Evolutionary conservation across 2,113 vertebrate genomes (phyloP).

Genomic region (Tylochromis polylepis): DNA sequence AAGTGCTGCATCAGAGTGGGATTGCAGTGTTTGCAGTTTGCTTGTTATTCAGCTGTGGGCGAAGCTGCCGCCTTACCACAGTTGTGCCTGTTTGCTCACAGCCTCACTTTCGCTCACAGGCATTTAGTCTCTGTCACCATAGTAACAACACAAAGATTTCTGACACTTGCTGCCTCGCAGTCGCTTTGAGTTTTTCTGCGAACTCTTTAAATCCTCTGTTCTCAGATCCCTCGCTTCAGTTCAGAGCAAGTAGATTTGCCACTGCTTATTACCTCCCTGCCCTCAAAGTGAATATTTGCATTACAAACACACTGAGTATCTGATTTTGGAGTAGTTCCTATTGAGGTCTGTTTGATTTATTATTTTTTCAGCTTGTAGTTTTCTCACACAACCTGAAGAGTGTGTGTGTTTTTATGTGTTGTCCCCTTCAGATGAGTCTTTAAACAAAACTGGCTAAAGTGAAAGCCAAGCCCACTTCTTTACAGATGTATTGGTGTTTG

Average conservation of each 20-base stretch:
- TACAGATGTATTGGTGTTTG: not conserved
- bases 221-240: not conserved
- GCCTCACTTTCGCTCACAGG: constrained; percentile 4
- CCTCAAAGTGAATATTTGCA: constrained; percentile 34
- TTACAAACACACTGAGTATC: constrained; percentile 26
- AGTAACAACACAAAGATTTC: constrained; percentile 54
- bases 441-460: not conserved
- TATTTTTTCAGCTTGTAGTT: constrained; percentile 1
- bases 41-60: not conserved
- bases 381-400: not conserved
- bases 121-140: constrained; percentile 46
- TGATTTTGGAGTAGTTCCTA: not conserved
- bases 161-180: constrained; percentile 21
- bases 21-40: constrained; percentile 52
- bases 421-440: not conserved
- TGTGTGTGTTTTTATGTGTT: not conserved
- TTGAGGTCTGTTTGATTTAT: constrained; percentile 15
- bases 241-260: constrained; percentile 5
- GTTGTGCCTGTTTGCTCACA: constrained; percentile 25
- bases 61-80: constrained; percentile 20
- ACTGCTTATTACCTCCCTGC: constrained; percentile 4
- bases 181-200: constrained; percentile 6
- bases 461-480: not conserved
- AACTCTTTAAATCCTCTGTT: constrained; percentile 14
- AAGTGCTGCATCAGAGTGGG: constrained; percentile 27